Base-by-base conservation (phyloP, 2,797 vertebrate species). In the Picus viridis region DNA sequence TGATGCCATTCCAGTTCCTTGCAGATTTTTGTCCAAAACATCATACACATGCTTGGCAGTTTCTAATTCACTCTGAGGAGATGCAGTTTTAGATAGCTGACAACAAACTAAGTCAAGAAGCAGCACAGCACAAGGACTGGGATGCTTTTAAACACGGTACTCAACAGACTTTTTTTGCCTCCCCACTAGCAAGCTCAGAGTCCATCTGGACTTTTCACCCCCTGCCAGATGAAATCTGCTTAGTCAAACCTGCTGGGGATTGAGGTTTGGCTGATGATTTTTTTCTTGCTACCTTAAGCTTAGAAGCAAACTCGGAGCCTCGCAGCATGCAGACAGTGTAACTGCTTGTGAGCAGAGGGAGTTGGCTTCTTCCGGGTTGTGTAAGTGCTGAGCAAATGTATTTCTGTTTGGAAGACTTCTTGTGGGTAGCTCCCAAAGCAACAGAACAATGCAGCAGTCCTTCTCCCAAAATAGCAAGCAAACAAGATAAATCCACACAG, bases 31-130 rank as follows among this genome's bases (percentile, higher is more conserved):
- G 34, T 24, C 63, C 13, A 2, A 27, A 76, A 75, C 75, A 14
- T 63, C 63, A 49, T 9, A 10, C 39, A 49, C 29, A 14, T 17
- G 4, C 54, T 83, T 88, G 80, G 49, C 57, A 81, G 71, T 16
- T 90, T 91, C 53, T 67, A 69, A 58, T 62, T 90, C 49, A 64
- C 29, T 71, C 71, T 68, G 45, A 5, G 41, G 61, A 90, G 65
- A 94, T 87, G 56, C 41, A 45, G 7, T 84, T 80, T 93, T 71
- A 91, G 71, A 80, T 51, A 75, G 36, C 0, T 57, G 49, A 83
- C 56, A 89, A 71, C 43, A 88, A 88, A 73, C 26, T 39, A 64
- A 92, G 64, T 76, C 39, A 76, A 79, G 84, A 77, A 92, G 63
- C 4, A 90, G 67, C 47, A 71, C 29, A 64, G 91, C 43, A 64